Evolutionary conservation across 2,797 vertebrate genomes (phyloP), one percentile per base, ranked within the genome.

Genomic region (Sparus aurata): DNA sequence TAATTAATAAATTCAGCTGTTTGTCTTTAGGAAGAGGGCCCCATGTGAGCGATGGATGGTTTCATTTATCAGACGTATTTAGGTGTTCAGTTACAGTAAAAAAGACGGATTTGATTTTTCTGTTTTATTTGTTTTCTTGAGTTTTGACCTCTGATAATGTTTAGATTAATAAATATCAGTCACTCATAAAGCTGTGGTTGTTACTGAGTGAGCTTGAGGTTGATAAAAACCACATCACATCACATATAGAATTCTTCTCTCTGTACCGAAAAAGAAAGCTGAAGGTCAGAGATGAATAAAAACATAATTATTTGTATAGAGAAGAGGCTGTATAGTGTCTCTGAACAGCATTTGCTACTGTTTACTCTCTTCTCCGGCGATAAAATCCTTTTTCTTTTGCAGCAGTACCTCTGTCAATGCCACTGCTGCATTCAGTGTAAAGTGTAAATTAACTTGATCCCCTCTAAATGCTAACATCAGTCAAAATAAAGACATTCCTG

Each of bases 371-470:
- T 64, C 30, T 16, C 10, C 25, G 61, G 50, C 50, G 75, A 60
- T 76, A 41, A 72, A 47, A 62, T 64, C 27, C 55, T 68, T 64
- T 85, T 85, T 46, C 66, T 85, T 43, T 34, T 66, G 49, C 34
- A 58, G 63, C 73, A 62, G 47, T 15, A 41, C 6, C 9, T 71
- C 18, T 59, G 46, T 57, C 67, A 59, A 0, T 68, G 30, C 68
- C 30, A 30, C 41, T 16, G 17, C 47, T 22, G 13, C 43, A 60
- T 15, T 79, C 5, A 64, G 11, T 73, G 53, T 67, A 58, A 64
- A 64, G 43, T 13, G 54, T 2, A 60, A 46, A 69, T 34, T 12
- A 71, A 38, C 57, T 62, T 69, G 25, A 50, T 67, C n/a, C 38
- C 58, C 18, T 69, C 16, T 43, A 41, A 69, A 75, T 41, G 64